Evolutionary conservation across 2,888 invertebrate species (phyloP).

Genomic region (Choreutis nemorana): DNA sequence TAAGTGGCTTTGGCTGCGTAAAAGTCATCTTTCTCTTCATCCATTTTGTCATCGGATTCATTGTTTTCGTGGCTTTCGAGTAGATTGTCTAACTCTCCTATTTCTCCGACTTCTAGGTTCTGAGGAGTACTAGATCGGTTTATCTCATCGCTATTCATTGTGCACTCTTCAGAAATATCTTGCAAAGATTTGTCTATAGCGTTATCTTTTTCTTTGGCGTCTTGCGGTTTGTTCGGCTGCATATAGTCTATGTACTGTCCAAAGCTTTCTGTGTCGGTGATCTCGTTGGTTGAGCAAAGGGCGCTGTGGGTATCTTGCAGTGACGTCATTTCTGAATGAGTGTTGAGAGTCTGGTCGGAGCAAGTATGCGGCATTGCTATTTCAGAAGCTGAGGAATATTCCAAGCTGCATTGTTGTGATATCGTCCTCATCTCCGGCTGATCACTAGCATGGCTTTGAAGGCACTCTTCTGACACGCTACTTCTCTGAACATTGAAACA

Average conservation of each 20-base stretch:
- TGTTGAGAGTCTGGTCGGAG: constrained; percentile 58
- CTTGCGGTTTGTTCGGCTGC: constrained; percentile 38
- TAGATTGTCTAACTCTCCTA: constrained; percentile 37
- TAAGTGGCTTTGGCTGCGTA: constrained; percentile 50
- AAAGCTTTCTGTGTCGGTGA: constrained; percentile 59
- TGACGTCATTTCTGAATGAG: constrained; percentile 56
- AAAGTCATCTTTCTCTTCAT: constrained; percentile 44
- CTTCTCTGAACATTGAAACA: constrained; percentile 37
- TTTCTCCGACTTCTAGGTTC: constrained; percentile 22
- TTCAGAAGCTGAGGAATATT: constrained; percentile 71
- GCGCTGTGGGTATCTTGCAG: constrained; percentile 58
- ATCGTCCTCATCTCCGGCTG: constrained; percentile 69
- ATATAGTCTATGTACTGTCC: constrained; percentile 57
- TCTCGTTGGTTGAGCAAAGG: constrained; percentile 56
- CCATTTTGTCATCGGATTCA: constrained; percentile 39
- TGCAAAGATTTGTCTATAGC: constrained; percentile 45
- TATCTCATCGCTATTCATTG: constrained; percentile 51
- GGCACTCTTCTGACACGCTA: constrained; percentile 53
- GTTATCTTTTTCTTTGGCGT: constrained; percentile 32
- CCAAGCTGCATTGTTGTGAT: constrained; percentile 75
- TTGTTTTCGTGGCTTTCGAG: constrained; percentile 28
- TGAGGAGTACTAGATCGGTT: constrained; percentile 39
- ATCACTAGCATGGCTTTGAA: constrained; percentile 45
- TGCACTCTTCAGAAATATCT: constrained; percentile 56
- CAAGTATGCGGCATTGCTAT: constrained; percentile 60